These are phyloP conservation scores for Pampus argenteus DNA, from an alignment of 2,797 vertebrate species.

Conservation along the genomic window DNA sequence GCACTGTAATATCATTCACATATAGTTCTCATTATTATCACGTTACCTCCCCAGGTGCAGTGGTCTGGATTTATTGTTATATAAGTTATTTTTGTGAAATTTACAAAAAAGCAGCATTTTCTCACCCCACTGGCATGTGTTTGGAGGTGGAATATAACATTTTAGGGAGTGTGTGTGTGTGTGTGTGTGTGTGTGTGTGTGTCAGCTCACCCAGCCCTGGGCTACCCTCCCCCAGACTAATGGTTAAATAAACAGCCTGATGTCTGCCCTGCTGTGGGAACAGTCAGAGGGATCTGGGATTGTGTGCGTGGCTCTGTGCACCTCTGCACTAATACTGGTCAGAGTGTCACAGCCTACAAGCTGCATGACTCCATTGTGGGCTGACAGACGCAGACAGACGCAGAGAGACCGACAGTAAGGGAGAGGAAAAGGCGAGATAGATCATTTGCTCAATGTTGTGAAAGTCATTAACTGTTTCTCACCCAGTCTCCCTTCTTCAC, in stretches of 20 bases:
- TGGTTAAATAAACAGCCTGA: constrained; percentile 78
- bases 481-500: constrained; percentile 25
- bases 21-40: background rate
- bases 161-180: constrained; percentile 7
- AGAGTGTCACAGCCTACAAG: constrained; percentile 53
- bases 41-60: background rate
- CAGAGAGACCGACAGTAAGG: constrained; percentile 32
- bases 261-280: constrained; percentile 73
- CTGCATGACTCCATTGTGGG: constrained; percentile 57
- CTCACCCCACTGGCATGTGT: background rate
- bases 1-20: background rate
- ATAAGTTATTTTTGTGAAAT: background rate
- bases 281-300: constrained; percentile 50
- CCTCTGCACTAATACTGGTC: constrained; percentile 55
- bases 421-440: constrained; percentile 51
- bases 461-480: constrained; percentile 63
- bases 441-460: constrained; percentile 38
- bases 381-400: constrained; percentile 49
- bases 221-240: constrained; percentile 62
- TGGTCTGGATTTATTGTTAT: background rate
- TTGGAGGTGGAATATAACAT: background rate
- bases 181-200: constrained; percentile 15
- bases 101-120: background rate
- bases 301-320: constrained; percentile 48
- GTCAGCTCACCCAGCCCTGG: constrained; percentile 29